phyloP scores from a whole-genome alignment of 2,797 vertebrate species.

The Pampus argenteus region DNA sequence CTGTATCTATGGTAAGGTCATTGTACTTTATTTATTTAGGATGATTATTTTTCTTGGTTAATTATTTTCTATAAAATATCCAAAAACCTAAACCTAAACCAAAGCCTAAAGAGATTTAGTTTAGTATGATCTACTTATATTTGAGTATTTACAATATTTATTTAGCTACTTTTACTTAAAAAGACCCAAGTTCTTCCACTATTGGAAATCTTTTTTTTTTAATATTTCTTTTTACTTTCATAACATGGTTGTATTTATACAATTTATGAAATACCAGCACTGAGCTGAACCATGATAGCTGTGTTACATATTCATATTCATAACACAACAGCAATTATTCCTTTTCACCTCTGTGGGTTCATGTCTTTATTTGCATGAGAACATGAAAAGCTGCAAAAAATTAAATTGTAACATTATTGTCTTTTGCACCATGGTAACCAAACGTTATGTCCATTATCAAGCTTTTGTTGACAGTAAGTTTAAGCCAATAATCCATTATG shows the following conservation, averaged over 20 bases:
- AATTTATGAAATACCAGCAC: background rate
- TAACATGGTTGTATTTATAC: background rate
- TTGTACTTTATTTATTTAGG: background rate
- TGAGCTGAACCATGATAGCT: background rate
- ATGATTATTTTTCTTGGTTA: too few species aligned
- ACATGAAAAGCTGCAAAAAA: conserved; percentile 6
- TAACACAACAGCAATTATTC: background rate
- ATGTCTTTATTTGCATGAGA: conserved; percentile 2
- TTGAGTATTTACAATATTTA: background rate
- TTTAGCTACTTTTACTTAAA: background rate
- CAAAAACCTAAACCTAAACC: too few species aligned
- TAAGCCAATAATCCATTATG: background rate
- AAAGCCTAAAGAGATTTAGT: too few species aligned
- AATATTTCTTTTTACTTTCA: background rate
- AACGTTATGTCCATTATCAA: background rate
- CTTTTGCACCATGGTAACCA: background rate
- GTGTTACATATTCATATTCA: background rate
- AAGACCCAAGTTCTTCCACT: background rate
- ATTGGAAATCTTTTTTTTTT: background rate
- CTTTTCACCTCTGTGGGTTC: background rate
- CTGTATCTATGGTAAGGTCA: background rate
- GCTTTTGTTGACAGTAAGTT: background rate
- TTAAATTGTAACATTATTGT: rapidly evolving
- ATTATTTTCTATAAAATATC: too few species aligned
- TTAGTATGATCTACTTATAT: background rate